These are phyloP conservation scores for Stictonetta naevosa DNA, from an alignment of 2,113 vertebrate genomes.

Conservation along the genomic window DNA sequence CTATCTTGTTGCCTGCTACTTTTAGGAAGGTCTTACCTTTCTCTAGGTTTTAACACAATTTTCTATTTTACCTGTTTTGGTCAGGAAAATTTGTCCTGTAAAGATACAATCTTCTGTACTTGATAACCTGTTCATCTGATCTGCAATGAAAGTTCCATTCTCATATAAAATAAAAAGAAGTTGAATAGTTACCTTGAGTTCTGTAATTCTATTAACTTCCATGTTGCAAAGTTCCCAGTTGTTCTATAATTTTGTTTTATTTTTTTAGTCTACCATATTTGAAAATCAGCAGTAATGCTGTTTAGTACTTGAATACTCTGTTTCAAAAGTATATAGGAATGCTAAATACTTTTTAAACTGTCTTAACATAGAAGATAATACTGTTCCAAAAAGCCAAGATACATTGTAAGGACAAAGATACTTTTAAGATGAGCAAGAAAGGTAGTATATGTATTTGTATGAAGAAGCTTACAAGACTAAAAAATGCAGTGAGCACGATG, in stretches of 20 bases:
- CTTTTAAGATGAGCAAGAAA: not conserved
- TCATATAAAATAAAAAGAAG: not conserved
- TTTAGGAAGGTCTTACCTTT: not conserved
- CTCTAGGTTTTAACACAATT: not conserved
- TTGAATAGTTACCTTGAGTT: not conserved
- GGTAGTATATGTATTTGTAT: not conserved
- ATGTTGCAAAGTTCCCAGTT: not conserved
- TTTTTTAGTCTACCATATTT: not conserved
- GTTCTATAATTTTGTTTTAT: not conserved
- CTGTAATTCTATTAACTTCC: not conserved
- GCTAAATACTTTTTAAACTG: not conserved
- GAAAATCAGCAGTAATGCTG: not conserved
- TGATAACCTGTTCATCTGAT: not conserved
- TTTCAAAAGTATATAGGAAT: not conserved
- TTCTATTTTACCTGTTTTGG: not conserved
- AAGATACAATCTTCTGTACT: not conserved
- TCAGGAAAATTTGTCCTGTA: not conserved
- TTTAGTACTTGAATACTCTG: not conserved
- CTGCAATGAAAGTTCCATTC: fast-evolving
- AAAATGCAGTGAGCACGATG: not conserved
- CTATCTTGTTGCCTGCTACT: not conserved
- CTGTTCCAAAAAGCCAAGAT: not conserved
- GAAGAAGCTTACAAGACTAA: not conserved
- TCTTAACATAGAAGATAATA: not conserved
- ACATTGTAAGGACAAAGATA: not conserved